These are phyloP conservation scores for Hydrolagus affinis DNA, from an alignment of 2,113 vertebrate genomes.

Conservation along the genomic window DNA sequence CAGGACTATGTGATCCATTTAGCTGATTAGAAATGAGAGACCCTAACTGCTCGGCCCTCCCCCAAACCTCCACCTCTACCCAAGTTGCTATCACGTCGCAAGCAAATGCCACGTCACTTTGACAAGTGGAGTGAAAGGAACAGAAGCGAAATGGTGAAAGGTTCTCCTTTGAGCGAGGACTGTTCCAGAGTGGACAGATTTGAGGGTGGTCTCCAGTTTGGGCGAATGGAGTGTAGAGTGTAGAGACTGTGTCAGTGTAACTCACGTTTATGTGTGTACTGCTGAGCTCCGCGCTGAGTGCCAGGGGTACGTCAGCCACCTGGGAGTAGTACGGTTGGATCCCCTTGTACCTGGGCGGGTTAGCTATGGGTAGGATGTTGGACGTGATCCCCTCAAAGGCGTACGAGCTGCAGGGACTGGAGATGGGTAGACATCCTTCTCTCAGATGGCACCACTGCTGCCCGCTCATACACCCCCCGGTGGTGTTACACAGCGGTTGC, in stretches of 20 bases:
- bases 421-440: conserved; percentile 51
- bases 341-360: conserved; percentile 51
- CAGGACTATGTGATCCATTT: no score
- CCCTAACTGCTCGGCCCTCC: no score
- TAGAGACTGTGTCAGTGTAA: background rate
- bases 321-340: conserved; percentile 55
- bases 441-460: conserved; percentile 63
- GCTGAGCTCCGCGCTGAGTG: conserved; percentile 42
- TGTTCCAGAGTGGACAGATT: background rate
- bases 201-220: background rate
- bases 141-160: no score
- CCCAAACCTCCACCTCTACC: no score
- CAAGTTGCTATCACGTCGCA: no score
- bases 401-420: conserved; percentile 58
- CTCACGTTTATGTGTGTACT: conserved; percentile 49
- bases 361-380: conserved; percentile 35
- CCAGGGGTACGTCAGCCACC: conserved; percentile 55
- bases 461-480: conserved; percentile 53
- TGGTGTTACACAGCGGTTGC: conserved; percentile 59
- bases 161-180: background rate
- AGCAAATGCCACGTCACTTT: background rate
- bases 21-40: no score
- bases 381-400: conserved; percentile 33
- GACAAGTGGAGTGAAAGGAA: background rate
- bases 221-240: background rate